These are phyloP conservation scores for Siniperca obscura DNA, from an alignment of 2,797 vertebrate genomes.

Conservation along the genomic window DNA sequence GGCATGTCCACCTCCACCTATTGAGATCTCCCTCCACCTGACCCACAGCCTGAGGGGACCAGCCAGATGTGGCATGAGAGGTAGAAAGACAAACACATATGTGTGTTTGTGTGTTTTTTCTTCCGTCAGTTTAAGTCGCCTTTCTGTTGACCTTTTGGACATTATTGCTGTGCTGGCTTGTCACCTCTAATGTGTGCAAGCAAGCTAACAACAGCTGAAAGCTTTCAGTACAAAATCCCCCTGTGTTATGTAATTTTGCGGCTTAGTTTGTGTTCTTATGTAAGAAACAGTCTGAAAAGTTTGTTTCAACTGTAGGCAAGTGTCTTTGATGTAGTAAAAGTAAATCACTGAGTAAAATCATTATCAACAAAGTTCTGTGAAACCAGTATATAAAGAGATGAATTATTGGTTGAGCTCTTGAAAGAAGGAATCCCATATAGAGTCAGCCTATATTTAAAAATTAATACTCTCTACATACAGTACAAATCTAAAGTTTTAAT, in stretches of 20 bases:
- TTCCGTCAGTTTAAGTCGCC: background rate
- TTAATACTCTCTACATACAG: background rate
- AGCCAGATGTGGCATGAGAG: slow-evolving; percentile 33
- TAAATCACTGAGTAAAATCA: background rate
- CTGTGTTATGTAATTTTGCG: slow-evolving; percentile 6
- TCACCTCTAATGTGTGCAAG: slow-evolving; percentile 15
- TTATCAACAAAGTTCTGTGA: background rate
- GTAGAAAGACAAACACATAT: background rate
- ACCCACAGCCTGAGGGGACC: slow-evolving; percentile 37
- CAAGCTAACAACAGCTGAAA: background rate
- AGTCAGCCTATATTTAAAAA: background rate
- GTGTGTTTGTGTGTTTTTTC: background rate
- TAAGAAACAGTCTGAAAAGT: slow-evolving; percentile 4
- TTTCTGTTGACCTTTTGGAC: background rate
- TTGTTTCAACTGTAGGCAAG: background rate
- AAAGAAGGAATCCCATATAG: background rate
- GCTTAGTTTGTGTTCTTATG: background rate
- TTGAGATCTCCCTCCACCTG: slow-evolving; percentile 38
- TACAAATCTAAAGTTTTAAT: background rate
- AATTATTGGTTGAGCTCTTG: background rate
- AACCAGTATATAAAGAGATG: background rate
- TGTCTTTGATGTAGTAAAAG: background rate
- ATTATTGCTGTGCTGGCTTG: slow-evolving; percentile 10
- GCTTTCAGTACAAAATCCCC: background rate
- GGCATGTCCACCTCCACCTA: slow-evolving; percentile 49